Conservation (phyloP, 2,113 vertebrate genomes). For the Bufo bufo region DNA sequence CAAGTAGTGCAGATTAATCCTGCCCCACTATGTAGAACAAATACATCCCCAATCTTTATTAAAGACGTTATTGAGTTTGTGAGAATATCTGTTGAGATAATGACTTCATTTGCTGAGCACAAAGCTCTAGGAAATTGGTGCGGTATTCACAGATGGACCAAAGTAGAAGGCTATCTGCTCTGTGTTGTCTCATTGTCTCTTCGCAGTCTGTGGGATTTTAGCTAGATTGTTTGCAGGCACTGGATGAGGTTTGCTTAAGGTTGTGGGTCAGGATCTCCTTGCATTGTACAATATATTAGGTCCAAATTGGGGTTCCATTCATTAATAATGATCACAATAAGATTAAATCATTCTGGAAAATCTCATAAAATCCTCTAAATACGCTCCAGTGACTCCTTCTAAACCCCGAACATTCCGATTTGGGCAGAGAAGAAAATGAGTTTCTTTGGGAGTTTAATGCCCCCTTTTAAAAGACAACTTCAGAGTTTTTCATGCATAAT, state of each 20-base stretch:
- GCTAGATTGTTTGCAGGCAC: constrained; percentile 63
- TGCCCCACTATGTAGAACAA: constrained; percentile 34
- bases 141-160: constrained; percentile 60
- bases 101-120: constrained; percentile 40
- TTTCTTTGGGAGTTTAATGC: constrained; percentile 76
- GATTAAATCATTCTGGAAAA: constrained; percentile 82
- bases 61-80: constrained; percentile 48
- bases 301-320: constrained; percentile 86
- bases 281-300: constrained; percentile 75
- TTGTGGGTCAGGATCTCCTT: constrained; percentile 73
- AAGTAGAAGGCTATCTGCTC: constrained; percentile 37
- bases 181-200: constrained; percentile 24
- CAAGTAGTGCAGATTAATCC: constrained; percentile 24
- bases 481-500: constrained; percentile 76
- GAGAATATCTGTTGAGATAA: constrained; percentile 53
- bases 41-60: constrained; percentile 30
- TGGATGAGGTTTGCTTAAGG: constrained; percentile 70
- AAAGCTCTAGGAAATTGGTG: constrained; percentile 47
- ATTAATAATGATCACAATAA: constrained; percentile 88
- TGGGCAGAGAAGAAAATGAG: constrained; percentile 75
- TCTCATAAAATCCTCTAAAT: constrained; percentile 79
- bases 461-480: constrained; percentile 74
- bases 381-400: constrained; percentile 78
- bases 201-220: constrained; percentile 54
- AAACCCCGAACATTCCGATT: constrained; percentile 73